Base-by-base conservation (phyloP, 2,113 vertebrate genomes). In the Eptesicus fuscus region DNA sequence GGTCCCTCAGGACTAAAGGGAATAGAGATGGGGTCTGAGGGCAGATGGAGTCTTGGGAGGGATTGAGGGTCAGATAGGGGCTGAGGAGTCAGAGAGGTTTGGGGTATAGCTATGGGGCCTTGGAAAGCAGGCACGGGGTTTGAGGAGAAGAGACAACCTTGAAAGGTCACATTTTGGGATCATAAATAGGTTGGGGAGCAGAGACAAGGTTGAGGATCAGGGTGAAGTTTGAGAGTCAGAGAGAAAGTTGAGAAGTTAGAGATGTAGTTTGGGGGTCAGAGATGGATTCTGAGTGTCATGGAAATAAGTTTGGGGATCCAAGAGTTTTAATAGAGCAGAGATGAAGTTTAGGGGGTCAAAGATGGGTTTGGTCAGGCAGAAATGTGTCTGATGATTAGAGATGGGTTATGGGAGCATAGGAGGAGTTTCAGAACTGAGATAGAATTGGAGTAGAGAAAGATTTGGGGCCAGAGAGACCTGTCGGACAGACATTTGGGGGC, bases 121-220 rank as follows among this genome's bases (percentile, higher is more conserved):
- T 37, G 8, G 35, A 44, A 95, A 95, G 71, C 59, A 93, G 44
- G 71, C 80, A 37, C 0, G 4, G 51, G 30, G 16, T 70, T 94
- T 83, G 9, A 91, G 59, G 9, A 91, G 59, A 67, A 86, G 77
- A 79, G 63, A 71, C 67, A 42, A 93, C 35, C 28, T 83, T 76
- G 35, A 67, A 83, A 73, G 59, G 23, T 96, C 47, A 84, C 28
- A 65, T 56, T 91, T 79, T 35, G 87, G 42, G 70, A 71, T 91
- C 44, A 93, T 80, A 89, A 92, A 90, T 91, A 51, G 18, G 25
- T 73, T 94, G 40, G 83, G 59, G 94, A 86, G 65, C 35, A 61
- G 47, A 90, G n/a, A 70, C 37, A 59, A 71, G n/a, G 25, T 89
- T 93, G 87, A 47, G 67, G 12, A 63, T 93, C 80, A 49, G 47